Conservation (phyloP, 2,888 invertebrate species). For the Dryococelus australis region DNA sequence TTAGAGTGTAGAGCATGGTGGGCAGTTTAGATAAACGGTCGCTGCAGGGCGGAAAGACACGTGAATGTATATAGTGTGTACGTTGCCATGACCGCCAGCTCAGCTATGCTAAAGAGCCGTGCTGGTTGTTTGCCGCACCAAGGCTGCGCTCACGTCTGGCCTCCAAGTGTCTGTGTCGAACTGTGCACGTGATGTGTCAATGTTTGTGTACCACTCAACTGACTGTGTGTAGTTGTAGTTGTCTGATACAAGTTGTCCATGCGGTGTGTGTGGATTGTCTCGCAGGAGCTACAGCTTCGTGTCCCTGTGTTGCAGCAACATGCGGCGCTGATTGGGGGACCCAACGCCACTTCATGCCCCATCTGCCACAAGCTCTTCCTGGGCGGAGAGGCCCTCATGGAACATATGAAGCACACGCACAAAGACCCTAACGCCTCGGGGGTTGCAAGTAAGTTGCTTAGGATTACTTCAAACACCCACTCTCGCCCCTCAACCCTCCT, state of each 20-base stretch:
- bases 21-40: too few species aligned
- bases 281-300: conserved; percentile 87
- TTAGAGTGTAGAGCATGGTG: too few species aligned
- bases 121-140: too few species aligned
- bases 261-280: conserved; percentile 38
- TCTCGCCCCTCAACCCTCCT: too few species aligned
- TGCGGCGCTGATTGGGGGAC: conserved; percentile 90
- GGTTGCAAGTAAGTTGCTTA: conserved; percentile 80
- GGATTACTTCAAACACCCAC: conserved; percentile 48
- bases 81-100: too few species aligned
- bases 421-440: conserved; percentile 91
- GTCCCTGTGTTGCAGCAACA: conserved; percentile 96
- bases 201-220: not conserved
- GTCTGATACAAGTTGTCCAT: conserved; percentile 12
- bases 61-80: too few species aligned
- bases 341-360: conserved; percentile 90
- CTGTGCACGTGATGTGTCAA: not conserved
- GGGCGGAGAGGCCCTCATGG: conserved; percentile 91
- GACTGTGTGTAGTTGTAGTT: not conserved
- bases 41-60: too few species aligned
- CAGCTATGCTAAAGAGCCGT: too few species aligned
- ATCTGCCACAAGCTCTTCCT: conserved; percentile 94
- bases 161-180: too few species aligned
- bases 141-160: too few species aligned
- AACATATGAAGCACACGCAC: conserved; percentile 95